These are phyloP conservation scores for Echinops telfairi DNA, from an alignment of 2,113 vertebrate species.

Conservation along the genomic window DNA sequence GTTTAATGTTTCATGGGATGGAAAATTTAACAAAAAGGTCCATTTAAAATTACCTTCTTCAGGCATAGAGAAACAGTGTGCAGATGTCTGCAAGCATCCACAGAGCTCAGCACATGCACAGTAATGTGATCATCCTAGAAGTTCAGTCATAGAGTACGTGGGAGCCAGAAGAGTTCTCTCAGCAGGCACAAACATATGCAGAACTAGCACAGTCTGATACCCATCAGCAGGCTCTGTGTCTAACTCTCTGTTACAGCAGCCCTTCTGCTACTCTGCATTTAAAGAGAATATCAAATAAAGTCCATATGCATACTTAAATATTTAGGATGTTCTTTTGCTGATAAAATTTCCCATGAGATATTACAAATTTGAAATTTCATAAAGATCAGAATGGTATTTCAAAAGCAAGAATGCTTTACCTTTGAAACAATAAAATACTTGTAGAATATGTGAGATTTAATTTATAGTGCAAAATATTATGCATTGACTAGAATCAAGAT, in stretches of 20 bases:
- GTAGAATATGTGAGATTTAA: neutral
- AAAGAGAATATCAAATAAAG: constrained; percentile 69
- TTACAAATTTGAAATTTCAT: constrained; percentile 32
- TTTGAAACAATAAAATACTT: constrained; percentile 28
- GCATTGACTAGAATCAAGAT: neutral
- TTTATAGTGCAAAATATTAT: neutral
- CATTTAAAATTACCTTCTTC: neutral
- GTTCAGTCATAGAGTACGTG: neutral
- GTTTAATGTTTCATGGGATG: neutral
- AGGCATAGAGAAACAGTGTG: neutral
- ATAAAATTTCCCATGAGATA: constrained; percentile 38
- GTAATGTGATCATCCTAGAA: neutral
- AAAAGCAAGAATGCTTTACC: neutral
- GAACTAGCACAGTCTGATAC: neutral
- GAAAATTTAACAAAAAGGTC: neutral
- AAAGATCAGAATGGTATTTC: neutral
- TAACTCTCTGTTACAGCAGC: neutral
- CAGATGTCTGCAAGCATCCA: neutral
- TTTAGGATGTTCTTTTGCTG: constrained; percentile 49
- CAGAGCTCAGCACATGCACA: neutral
- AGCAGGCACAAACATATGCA: neutral
- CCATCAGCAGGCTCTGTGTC: neutral
- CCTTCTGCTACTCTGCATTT: constrained; percentile 28
- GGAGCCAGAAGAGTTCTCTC: neutral
- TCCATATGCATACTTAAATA: constrained; percentile 63